These are phyloP conservation scores for Phyllopteryx taeniolatus DNA, from an alignment of 2,113 vertebrate genomes.

Conservation along the genomic window DNA sequence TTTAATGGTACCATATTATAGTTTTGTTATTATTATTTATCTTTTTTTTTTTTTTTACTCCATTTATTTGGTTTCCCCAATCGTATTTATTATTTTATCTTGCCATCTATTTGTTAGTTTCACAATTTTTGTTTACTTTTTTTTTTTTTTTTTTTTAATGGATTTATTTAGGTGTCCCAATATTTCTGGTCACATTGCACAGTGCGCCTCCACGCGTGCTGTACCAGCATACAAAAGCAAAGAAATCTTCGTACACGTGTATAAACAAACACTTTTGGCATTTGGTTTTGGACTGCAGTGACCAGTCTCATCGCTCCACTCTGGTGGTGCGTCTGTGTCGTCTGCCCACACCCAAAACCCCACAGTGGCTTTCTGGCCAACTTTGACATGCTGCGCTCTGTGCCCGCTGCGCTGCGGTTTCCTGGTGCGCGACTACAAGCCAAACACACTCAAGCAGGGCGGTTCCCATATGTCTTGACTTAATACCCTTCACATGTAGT, in stretches of 20 bases:
- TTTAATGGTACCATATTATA: too few relatives aligned
- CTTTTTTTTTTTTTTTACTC: not conserved
- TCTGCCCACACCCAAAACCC: slow-evolving; percentile 49
- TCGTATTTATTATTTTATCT: too few relatives aligned
- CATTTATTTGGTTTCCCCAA: too few relatives aligned
- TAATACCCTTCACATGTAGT: slow-evolving; percentile 53
- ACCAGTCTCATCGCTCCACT: slow-evolving; percentile 55
- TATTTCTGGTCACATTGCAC: not conserved
- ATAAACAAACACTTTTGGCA: slow-evolving; percentile 30
- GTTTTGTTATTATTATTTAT: too few relatives aligned
- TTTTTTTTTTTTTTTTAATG: too few relatives aligned
- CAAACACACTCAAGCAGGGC: slow-evolving; percentile 31
- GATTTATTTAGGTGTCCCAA: not conserved
- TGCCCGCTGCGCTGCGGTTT: slow-evolving; percentile 53
- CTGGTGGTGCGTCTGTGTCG: slow-evolving; percentile 25
- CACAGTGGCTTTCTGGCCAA: slow-evolving; percentile 51
- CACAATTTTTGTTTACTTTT: too few relatives aligned
- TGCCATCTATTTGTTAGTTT: too few relatives aligned
- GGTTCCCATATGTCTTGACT: slow-evolving; percentile 36
- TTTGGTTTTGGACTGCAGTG: slow-evolving; percentile 29
- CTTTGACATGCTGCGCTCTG: slow-evolving; percentile 40
- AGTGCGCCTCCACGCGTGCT: not conserved
- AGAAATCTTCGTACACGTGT: slow-evolving; percentile 47
- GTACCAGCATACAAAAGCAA: not conserved
- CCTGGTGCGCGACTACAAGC: slow-evolving; percentile 25